These are phyloP conservation scores for Schizotus pectinicornis DNA, from an alignment of 2,888 invertebrate genomes.

Conservation along the genomic window DNA sequence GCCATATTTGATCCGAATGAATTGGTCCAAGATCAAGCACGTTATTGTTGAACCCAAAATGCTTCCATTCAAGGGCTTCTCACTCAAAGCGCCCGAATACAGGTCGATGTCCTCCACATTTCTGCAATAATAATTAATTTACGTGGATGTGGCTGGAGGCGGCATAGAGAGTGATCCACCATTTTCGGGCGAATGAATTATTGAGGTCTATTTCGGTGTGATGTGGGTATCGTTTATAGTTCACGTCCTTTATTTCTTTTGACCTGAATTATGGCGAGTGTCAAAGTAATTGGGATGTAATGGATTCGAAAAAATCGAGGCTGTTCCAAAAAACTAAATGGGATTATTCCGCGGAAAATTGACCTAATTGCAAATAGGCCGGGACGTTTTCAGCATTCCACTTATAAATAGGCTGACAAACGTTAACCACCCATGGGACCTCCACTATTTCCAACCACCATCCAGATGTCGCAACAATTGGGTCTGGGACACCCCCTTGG, in stretches of 20 bases:
- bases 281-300: too few species aligned
- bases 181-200: background rate
- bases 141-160: too few species aligned
- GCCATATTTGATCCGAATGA: conserved; percentile 77
- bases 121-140: conserved; percentile 49
- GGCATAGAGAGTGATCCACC: background rate
- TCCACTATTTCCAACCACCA: too few species aligned
- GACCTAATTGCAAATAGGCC: conserved; percentile 7
- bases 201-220: background rate
- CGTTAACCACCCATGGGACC: background rate
- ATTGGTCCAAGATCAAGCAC: conserved; percentile 86
- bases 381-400: background rate
- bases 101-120: conserved; percentile 85
- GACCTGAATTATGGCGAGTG: too few species aligned
- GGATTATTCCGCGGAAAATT: background rate
- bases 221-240: too few species aligned
- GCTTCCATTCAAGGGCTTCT: conserved; percentile 72
- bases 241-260: too few species aligned
- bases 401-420: conserved; percentile 6
- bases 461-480: too few species aligned
- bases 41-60: conserved; percentile 85
- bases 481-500: too few species aligned
- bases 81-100: conserved; percentile 87
- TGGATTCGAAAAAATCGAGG: background rate
- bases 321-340: background rate